Base-by-base conservation (phyloP, 1,140 invertebrate genomes). In the Drosophila equinoxialis region DNA sequence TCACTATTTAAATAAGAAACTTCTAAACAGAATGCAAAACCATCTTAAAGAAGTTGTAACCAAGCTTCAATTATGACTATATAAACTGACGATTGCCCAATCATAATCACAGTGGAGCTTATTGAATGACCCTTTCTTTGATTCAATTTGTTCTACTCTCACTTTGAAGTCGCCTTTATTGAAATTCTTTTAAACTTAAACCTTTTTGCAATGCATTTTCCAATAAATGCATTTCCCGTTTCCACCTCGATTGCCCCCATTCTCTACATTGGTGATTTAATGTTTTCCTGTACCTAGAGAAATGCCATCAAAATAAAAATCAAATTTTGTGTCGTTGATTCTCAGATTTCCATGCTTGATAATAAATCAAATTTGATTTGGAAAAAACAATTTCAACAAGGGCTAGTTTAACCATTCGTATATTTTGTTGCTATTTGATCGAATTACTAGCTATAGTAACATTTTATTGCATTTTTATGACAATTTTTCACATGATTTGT, bases 401-500 rank as follows among this genome's bases (percentile, higher is more conserved):
- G n/a, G 14, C 45, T 48, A 48, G 45, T 20, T 48, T 48, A 48
- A 51, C 45, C 45, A 59, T 77, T 79, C 59, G 54, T 62, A 75
- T 69, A 42, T 13, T 45, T 41, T 63, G 45, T 48, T 26, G 54
- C 48, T 59, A 35, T 59, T 55, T 60, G 74, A 78, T 85, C 60
- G 55, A 75, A 86, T 86, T 78, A 75, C 78, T 63, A 13, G 35
- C 23, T 33, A 63, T 37, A 67, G 63, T 55, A 35, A 59, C 78
- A 61, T 89, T 87, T 89, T 89, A 89, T 89, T 76, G 74, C 85
- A 81, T 81, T 89, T 89, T 89, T 89, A 89, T 89, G 85, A 81
- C 80, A 84, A 90, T 89, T 89, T 90, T 89, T 89, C 84, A 90
- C 84, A 89, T 89, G 84, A 89, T 71, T 90, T 89, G 77, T 42